A percentile compares a stretch with the other conserved stretches of the same genome.
Conservation (phyloP, 2,113 vertebrate species). For the Toxotes chatareus region DNA sequence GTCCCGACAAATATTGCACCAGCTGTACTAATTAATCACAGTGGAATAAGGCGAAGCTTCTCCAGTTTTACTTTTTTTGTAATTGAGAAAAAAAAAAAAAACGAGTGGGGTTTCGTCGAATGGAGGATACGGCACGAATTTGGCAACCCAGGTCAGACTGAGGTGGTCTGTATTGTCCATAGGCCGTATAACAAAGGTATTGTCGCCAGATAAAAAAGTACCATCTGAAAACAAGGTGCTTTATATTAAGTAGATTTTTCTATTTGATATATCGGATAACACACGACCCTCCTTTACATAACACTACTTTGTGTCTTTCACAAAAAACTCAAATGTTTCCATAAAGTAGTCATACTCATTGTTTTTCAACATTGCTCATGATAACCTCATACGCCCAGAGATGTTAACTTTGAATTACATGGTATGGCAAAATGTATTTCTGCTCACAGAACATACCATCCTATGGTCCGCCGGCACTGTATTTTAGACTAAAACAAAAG, state of each 20-base stretch:
- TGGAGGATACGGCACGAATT: background rate
- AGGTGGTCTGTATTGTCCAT: background rate
- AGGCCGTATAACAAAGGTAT: background rate
- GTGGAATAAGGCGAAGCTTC: accelerated
- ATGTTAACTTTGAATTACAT: background rate
- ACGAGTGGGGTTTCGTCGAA: background rate
- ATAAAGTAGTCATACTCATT: background rate
- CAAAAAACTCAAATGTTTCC: no score
- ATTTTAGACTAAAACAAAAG: slow-evolving; percentile 13
- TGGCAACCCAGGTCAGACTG: slow-evolving; percentile 48
- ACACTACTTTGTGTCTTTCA: background rate
- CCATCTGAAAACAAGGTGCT: background rate
- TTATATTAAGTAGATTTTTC: background rate
- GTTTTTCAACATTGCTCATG: background rate
- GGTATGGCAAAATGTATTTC: background rate
- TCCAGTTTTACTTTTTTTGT: accelerated
- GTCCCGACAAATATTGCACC: accelerated
- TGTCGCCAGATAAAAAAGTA: background rate
- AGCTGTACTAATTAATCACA: accelerated
- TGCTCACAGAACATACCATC: background rate
- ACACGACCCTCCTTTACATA: background rate
- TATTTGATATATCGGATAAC: background rate
- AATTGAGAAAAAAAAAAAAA: background rate
- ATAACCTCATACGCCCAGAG: background rate
- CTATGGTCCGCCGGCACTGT: background rate